Percentiles rank a stretch among this genome's conserved stretches.
Conservation (phyloP, 2,113 vertebrate species). For the Larimichthys polyactis region DNA sequence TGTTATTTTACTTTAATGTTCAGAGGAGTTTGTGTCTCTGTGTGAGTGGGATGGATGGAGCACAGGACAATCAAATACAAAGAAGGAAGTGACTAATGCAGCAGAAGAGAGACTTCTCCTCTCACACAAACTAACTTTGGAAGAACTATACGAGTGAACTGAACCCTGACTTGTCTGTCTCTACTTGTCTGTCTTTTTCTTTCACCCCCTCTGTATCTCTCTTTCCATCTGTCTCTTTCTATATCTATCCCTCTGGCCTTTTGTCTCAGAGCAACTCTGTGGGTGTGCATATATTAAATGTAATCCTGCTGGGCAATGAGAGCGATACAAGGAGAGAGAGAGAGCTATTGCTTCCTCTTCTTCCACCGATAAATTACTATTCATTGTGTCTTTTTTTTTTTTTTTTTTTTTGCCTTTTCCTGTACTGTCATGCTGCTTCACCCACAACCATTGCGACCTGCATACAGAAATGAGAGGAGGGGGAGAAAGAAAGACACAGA, state of each 20-base stretch:
- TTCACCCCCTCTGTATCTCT: slow-evolving; percentile 26
- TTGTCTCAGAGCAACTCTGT: slow-evolving; percentile 69
- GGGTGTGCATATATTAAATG: slow-evolving; percentile 75
- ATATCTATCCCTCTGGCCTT: slow-evolving; percentile 60
- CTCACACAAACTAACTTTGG: slow-evolving; percentile 27
- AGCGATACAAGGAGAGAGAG: slow-evolving; percentile 47
- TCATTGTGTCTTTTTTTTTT: slow-evolving; percentile 50
- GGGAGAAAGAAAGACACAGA: slow-evolving; percentile 21
- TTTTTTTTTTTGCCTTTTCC: slow-evolving; percentile 27
- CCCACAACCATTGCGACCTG: slow-evolving; percentile 44
- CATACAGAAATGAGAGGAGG: slow-evolving; percentile 40
- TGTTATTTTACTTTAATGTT: slow-evolving; percentile 43
- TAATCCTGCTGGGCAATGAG: slow-evolving; percentile 65
- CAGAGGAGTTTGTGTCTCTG: slow-evolving; percentile 5
- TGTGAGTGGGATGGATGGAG: slow-evolving; percentile 14
- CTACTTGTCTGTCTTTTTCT: slow-evolving; percentile 19
- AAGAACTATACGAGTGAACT: slow-evolving; percentile 38
- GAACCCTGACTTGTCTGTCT: slow-evolving; percentile 51
- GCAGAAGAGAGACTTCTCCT: background rate
- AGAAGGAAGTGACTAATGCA: slow-evolving; percentile 7
- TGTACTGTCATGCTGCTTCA: slow-evolving; percentile 47
- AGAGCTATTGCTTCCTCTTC: slow-evolving; percentile 34
- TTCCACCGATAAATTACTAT: slow-evolving; percentile 57
- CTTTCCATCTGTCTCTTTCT: slow-evolving; percentile 46
- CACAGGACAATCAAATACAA: background rate